These are phyloP conservation scores for Drosophila histrio DNA, from an alignment of 2,888 invertebrate genomes.

Conservation along the genomic window DNA sequence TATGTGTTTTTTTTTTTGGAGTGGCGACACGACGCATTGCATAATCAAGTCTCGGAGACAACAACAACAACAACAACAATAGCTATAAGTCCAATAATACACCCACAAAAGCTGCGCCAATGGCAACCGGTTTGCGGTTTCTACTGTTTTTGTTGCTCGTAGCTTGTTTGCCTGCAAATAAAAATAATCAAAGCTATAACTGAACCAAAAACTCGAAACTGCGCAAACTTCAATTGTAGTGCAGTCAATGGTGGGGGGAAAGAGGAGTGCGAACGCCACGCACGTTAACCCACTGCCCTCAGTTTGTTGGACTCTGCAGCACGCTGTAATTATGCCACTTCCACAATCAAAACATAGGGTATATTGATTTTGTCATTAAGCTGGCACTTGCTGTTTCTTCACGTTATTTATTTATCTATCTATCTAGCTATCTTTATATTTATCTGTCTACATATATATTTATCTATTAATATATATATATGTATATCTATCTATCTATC, in stretches of 20 bases:
- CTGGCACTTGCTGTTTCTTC: background rate
- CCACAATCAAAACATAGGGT: background rate
- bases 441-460: no score
- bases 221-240: conserved; percentile 56
- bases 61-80: conserved; percentile 45
- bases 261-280: conserved; percentile 36
- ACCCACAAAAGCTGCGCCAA: conserved; percentile 56
- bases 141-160: conserved; percentile 21
- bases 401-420: background rate
- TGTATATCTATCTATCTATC: no score
- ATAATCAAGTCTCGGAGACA: conserved; percentile 53
- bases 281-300: conserved; percentile 73
- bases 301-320: conserved; percentile 27
- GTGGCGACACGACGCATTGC: conserved; percentile 69
- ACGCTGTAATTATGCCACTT: conserved; percentile 53
- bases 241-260: conserved; percentile 1
- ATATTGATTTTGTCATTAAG: conserved; percentile 2
- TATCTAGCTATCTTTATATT: no score
- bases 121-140: conserved; percentile 53
- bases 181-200: conserved; percentile 55
- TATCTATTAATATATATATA: no score
- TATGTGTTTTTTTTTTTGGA: conserved; percentile 48
- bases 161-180: conserved; percentile 45
- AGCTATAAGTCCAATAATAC: conserved; percentile 50
- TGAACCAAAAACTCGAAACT: conserved; percentile 45